These are phyloP conservation scores for Pollenia labialis DNA, from an alignment of 2,888 invertebrate genomes.

Conservation along the genomic window DNA sequence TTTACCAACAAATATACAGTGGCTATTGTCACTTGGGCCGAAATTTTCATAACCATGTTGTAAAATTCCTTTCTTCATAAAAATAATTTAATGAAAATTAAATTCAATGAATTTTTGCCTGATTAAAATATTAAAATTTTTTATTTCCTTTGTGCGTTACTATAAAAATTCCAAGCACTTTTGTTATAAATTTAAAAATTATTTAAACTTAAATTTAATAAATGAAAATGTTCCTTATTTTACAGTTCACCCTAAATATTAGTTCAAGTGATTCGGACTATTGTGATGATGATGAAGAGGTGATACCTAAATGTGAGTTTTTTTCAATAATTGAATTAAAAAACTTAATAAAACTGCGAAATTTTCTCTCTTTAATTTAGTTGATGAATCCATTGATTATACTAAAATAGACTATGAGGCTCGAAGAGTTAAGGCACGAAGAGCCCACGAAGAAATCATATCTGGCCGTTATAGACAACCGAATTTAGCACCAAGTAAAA, in stretches of 20 bases:
- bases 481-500: slow-evolving; percentile 82
- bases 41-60: too few species aligned
- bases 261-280: slow-evolving; percentile 84
- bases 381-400: slow-evolving; percentile 83
- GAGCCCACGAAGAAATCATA: slow-evolving; percentile 84
- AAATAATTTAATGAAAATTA: too few species aligned
- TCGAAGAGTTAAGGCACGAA: slow-evolving; percentile 83
- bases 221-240: background rate
- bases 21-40: too few species aligned
- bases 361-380: slow-evolving; percentile 69
- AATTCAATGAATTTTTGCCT: too few species aligned
- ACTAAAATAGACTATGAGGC: slow-evolving; percentile 84
- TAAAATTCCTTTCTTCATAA: too few species aligned
- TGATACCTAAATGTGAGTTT: slow-evolving; percentile 81
- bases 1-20: too few species aligned
- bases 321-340: too few species aligned
- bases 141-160: too few species aligned
- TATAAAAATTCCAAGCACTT: too few species aligned
- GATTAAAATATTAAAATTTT: too few species aligned
- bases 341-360: background rate
- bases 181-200: too few species aligned
- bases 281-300: slow-evolving; percentile 83
- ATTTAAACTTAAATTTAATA: background rate
- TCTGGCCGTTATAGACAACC: slow-evolving; percentile 84
- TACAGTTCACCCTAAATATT: slow-evolving; percentile 82